Conservation (phyloP, 2,797 vertebrate genomes). For the Malurus splendens region DNA sequence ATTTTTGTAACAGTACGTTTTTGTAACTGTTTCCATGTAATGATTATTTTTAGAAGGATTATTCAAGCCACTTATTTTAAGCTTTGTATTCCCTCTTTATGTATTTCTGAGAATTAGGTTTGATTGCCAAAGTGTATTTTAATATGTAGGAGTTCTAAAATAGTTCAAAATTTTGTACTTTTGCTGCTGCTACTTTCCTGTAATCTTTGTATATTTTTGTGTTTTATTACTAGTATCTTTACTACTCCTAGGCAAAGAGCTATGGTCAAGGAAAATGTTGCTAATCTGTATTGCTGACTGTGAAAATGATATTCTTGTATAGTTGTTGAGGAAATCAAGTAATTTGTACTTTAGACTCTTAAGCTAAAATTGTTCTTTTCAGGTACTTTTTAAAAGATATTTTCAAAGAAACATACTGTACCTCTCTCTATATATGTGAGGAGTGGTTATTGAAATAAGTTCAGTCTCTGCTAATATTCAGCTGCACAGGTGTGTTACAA, state of each 20-base stretch:
- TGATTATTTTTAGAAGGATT: background rate
- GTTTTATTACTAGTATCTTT: background rate
- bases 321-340: background rate
- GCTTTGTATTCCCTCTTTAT: background rate
- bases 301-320: background rate
- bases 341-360: background rate
- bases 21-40: background rate
- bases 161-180: background rate
- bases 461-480: background rate
- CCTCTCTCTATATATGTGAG: rapidly evolving
- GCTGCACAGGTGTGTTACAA: background rate
- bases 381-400: background rate
- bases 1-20: background rate
- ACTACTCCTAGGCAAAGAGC: background rate
- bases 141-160: background rate
- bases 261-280: background rate
- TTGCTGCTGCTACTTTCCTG: background rate
- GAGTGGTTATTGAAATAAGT: background rate
- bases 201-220: background rate
- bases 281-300: background rate
- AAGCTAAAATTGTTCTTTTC: background rate
- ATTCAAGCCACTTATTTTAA: background rate
- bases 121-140: background rate
- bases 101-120: background rate
- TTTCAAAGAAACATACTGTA: background rate